These are phyloP conservation scores for Osmoderma eremita DNA, from an alignment of 2,888 invertebrate species.

Conservation along the genomic window DNA sequence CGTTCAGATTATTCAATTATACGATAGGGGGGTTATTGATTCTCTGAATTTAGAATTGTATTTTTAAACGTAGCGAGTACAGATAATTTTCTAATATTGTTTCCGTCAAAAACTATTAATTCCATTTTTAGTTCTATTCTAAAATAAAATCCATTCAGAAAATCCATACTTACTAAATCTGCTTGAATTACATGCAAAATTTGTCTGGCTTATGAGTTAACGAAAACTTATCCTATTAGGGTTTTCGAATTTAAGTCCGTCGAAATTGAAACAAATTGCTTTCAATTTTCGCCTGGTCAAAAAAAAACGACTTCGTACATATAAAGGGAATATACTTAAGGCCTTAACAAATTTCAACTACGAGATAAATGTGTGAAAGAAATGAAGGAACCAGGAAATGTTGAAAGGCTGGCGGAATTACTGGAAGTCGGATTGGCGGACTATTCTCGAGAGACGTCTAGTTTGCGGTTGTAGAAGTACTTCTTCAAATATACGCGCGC, in stretches of 20 bases:
- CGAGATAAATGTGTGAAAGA: conserved; percentile 47
- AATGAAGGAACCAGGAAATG: conserved; percentile 49
- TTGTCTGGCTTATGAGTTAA: no score
- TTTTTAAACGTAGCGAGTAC: background rate
- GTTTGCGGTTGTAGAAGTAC: conserved; percentile 44
- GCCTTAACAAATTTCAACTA: conserved; percentile 34
- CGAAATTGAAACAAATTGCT: conserved; percentile 27
- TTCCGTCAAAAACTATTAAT: no score
- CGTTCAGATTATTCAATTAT: conserved; percentile 30
- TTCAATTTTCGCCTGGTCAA: conserved; percentile 28
- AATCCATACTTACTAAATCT: no score
- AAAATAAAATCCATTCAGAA: no score
- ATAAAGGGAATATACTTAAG: conserved; percentile 42
- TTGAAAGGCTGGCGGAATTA: conserved; percentile 53
- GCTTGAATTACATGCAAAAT: no score
- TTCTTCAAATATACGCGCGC: conserved; percentile 35
- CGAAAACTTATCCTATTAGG: no score
- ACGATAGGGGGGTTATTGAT: conserved; percentile 20
- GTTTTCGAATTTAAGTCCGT: background rate
- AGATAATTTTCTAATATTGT: background rate
- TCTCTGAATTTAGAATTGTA: background rate
- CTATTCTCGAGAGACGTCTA: conserved; percentile 49
- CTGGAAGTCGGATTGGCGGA: conserved; percentile 52
- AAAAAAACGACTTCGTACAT: conserved; percentile 35
- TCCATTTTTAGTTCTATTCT: no score